These are phyloP conservation scores for Rhabdophis nuchalis DNA, from an alignment of 2,797 vertebrate species.

Conservation along the genomic window DNA sequence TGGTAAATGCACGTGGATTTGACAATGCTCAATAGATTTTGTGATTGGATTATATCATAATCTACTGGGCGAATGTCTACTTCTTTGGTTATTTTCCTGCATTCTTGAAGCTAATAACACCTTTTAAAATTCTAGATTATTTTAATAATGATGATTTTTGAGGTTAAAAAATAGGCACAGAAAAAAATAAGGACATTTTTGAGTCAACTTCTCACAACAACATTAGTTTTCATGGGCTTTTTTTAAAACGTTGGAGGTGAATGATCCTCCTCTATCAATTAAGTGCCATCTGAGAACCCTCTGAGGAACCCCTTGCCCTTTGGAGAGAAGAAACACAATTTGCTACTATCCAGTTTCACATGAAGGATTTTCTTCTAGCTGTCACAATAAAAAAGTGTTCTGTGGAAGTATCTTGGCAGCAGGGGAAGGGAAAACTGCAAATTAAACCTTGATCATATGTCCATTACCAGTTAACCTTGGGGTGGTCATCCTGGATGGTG, in stretches of 20 bases:
- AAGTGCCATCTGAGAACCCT: neutral
- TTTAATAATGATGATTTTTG: neutral
- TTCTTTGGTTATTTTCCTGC: neutral
- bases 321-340: neutral
- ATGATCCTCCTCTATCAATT: neutral
- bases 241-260: neutral
- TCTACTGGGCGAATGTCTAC: neutral
- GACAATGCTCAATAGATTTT: neutral
- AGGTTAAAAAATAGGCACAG: neutral
- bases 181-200: neutral
- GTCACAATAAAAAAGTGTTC: neutral
- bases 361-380: neutral
- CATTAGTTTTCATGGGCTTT: neutral
- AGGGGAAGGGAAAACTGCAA: neutral
- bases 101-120: neutral
- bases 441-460: neutral
- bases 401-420: neutral
- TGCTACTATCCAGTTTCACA: neutral
- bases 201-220: neutral
- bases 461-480: neutral
- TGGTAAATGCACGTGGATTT: neutral
- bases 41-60: neutral
- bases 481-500: neutral
- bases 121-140: neutral
- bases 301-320: neutral